phyloP scores from a whole-genome alignment of 1,140 invertebrate species.

The Elymnias hypermnestra region DNA sequence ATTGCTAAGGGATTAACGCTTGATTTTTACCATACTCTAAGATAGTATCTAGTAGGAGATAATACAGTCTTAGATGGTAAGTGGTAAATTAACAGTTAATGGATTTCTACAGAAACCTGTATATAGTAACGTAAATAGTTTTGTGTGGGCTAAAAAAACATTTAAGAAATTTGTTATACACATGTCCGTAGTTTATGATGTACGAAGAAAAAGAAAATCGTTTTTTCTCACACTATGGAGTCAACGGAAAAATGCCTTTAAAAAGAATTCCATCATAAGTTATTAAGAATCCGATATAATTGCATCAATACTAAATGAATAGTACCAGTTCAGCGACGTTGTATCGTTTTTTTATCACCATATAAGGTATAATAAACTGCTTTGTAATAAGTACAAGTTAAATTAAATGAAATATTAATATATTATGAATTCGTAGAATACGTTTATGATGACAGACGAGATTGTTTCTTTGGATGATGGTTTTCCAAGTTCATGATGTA shows the following conservation, averaged over 20 bases:
- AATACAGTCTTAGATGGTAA: background rate
- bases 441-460: background rate
- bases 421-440: background rate
- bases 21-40: no score
- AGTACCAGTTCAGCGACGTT: slow-evolving; percentile 1
- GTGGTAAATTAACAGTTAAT: no score
- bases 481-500: no score
- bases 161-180: no score
- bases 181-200: no score
- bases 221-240: slow-evolving; percentile 1
- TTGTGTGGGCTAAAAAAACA: background rate
- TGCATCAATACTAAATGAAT: slow-evolving; percentile 8
- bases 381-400: slow-evolving; percentile 6
- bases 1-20: no score
- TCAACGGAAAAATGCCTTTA: slow-evolving; percentile 1
- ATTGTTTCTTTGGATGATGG: background rate
- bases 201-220: background rate
- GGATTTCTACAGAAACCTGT: no score
- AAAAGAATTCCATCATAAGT: slow-evolving; percentile 11
- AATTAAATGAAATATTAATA: slow-evolving; percentile 3
- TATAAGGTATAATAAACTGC: slow-evolving; percentile 6
- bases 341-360: background rate
- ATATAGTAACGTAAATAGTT: background rate
- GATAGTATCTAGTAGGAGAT: no score
- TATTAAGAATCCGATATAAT: slow-evolving; percentile 17